Percentiles rank a stretch among this genome's conserved stretches.
These are phyloP conservation scores for Phania funesta DNA, from an alignment of 2,888 invertebrate genomes.

Conservation along the genomic window DNA sequence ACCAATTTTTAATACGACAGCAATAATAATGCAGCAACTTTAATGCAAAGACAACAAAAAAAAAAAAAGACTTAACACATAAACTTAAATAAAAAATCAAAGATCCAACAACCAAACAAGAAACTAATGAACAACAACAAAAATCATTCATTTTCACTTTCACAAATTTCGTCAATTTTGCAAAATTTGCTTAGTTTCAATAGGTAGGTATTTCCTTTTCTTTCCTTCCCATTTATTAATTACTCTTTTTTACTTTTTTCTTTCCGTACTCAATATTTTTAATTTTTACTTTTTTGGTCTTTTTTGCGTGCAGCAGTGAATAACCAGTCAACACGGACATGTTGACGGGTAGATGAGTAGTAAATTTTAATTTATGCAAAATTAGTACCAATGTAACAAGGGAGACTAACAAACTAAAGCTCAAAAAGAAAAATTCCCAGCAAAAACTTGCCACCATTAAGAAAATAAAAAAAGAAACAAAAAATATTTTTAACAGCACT, in stretches of 20 bases:
- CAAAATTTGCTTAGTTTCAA: constrained; percentile 49
- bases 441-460: constrained; percentile 44
- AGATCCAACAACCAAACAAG: no score
- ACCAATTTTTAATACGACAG: neutral
- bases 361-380: constrained; percentile 65
- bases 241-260: neutral
- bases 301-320: constrained; percentile 29
- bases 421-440: neutral
- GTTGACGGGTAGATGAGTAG: constrained; percentile 65
- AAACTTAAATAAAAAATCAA: constrained; percentile 39
- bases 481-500: constrained; percentile 54
- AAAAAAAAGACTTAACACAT: constrained; percentile 17
- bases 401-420: constrained; percentile 15
- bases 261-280: constrained; percentile 9
- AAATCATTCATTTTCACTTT: constrained; percentile 39
- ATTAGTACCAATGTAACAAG: constrained; percentile 6
- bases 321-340: constrained; percentile 60
- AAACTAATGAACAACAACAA: neutral
- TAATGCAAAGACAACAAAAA: neutral
- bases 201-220: constrained; percentile 23
- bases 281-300: constrained; percentile 43
- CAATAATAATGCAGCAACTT: no score
- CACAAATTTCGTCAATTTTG: constrained; percentile 15
- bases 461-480: constrained; percentile 48
- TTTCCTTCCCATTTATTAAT: no score